Conservation (phyloP, 2,888 invertebrate genomes). For the Arrhopalites spinosus region DNA sequence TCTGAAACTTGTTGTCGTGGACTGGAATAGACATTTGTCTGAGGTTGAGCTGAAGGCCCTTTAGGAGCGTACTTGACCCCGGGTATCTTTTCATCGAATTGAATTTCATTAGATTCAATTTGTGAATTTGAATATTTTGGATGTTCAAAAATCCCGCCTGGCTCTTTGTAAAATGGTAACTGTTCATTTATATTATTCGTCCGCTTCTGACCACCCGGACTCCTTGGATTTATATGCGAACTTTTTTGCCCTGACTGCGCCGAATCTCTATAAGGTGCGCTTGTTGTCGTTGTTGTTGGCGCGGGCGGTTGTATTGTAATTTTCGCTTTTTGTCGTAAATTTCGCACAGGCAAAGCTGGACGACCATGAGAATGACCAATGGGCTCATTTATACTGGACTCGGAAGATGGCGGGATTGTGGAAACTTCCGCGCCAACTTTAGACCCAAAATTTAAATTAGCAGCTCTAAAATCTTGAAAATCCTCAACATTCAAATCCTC, state of each 20-base stretch:
- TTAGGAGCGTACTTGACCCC: constrained; percentile 52
- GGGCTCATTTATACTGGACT: neutral
- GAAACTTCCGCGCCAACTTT: constrained; percentile 36
- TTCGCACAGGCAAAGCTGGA: constrained; percentile 15
- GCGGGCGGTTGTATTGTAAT: constrained; percentile 8
- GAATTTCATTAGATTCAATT: constrained; percentile 36
- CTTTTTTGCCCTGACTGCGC: constrained; percentile 46
- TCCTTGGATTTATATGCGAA: constrained; percentile 29
- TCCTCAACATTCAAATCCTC: constrained; percentile 53
- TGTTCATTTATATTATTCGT: constrained; percentile 43
- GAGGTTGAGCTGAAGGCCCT: constrained; percentile 15
- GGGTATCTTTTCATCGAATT: constrained; percentile 33
- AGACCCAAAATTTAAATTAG: constrained; percentile 46
- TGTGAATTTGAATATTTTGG: constrained; percentile 37
- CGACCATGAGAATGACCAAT: neutral
- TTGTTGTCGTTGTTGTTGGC: constrained; percentile 10
- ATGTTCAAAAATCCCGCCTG: constrained; percentile 53
- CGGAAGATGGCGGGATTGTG: neutral
- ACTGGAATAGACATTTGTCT: constrained; percentile 15
- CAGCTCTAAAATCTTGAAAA: constrained; percentile 48
- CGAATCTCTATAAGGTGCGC: constrained; percentile 25
- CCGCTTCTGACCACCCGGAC: neutral
- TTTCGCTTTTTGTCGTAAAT: constrained; percentile 24
- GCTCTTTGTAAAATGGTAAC: constrained; percentile 55
- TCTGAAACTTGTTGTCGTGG: constrained; percentile 32